Base-by-base conservation (phyloP, 2,888 invertebrate species). In the Aplocera efformata region DNA sequence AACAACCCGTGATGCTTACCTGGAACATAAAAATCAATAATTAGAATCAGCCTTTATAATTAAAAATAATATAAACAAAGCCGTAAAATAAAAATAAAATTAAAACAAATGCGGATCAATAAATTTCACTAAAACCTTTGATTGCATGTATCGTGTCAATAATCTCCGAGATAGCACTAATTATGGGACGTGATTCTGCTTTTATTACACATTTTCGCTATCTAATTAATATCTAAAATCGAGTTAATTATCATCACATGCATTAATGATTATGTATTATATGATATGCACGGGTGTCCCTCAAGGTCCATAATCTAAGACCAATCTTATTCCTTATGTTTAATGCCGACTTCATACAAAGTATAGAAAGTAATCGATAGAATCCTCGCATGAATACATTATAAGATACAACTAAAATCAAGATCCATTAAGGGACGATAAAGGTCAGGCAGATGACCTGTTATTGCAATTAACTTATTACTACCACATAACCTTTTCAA, bases 401-500 rank as follows among this genome's bases (percentile, higher is more conserved):
- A 42, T 29, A 27, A 24, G 28, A 24, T 27, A 23, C 10, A 30
- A 33, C 31, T 27, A 48, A 48, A 36, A 24, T 10, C 32, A 37
- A 30, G n/a, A 41, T 41, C 29, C 41, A 50, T 49, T 49, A 48
- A 24, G 31, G 22, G 35, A 39, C 42, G 42, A 46, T 42, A 42
- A 48, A 47, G 52, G 49, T 43, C 50, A 50, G 29, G 28, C 34
- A 50, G 45, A 44, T 43, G 48, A 51, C 48, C 48, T 52, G 40
- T 36, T 49, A 45, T 43, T 27, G 45, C 53, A 48, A 56, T 50
- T 53, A 53, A 47, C 53, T 44, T 36, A 45, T 50, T 48, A 52
- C 56, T 49, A 51, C 53, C 41, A 42, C 40, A 32, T 50, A 48
- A 58, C 58, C 58, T 56, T 56, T 56, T 42, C 48, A 48, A 43